Evolutionary conservation across 2,888 invertebrate species (phyloP).

Genomic region (Volucella bombylans): DNA sequence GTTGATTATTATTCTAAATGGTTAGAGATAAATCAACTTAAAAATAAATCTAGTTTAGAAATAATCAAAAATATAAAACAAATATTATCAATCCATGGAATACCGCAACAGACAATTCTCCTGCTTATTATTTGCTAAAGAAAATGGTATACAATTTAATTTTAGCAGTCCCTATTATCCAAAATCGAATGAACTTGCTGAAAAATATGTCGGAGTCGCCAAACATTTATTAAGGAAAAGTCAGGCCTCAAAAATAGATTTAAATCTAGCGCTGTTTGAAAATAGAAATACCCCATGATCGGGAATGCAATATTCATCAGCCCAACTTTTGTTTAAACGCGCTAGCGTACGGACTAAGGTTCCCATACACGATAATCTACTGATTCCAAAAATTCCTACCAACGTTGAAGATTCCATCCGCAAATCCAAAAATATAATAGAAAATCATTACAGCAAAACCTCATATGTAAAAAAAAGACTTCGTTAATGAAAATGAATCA

Average conservation of each 20-base stretch:
- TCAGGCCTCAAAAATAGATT: constrained; percentile 8
- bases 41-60: constrained; percentile 51
- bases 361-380: constrained; percentile 20
- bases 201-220: constrained; percentile 54
- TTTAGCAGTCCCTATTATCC: constrained; percentile 74
- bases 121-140: constrained; percentile 73
- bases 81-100: constrained; percentile 19
- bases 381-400: constrained; percentile 9
- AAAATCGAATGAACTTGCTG: constrained; percentile 70
- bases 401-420: constrained; percentile 4
- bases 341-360: constrained; percentile 5
- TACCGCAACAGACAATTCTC: constrained; percentile 75
- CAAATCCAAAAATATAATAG: too few relatives aligned
- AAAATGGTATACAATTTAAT: constrained; percentile 70
- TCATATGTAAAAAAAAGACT: not conserved
- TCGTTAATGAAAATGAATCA: constrained; percentile 13
- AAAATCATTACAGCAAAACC: too few relatives aligned
- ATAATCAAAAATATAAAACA: constrained; percentile 63
- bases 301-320: constrained; percentile 14
- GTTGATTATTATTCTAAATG: constrained; percentile 74
- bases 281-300: not conserved
- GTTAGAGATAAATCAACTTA: constrained; percentile 66
- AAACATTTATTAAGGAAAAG: constrained; percentile 61
- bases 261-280: constrained; percentile 7
- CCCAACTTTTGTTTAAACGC: constrained; percentile 27